These are phyloP conservation scores for Sterna hirundo DNA, from an alignment of 2,113 vertebrate genomes.

Conservation along the genomic window DNA sequence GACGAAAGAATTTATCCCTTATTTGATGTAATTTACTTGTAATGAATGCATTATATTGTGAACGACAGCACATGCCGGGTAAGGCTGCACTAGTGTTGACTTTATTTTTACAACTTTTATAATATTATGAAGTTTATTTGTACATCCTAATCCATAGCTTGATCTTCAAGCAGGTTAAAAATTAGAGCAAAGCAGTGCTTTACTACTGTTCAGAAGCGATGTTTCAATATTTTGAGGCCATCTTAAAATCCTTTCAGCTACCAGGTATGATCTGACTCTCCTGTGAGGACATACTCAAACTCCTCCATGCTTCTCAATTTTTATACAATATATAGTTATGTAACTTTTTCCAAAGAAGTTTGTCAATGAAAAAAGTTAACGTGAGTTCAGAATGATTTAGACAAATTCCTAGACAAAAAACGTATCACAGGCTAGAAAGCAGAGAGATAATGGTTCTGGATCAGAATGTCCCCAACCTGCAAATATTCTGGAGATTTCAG, in stretches of 20 bases:
- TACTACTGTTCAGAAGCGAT: not conserved
- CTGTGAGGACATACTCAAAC: not conserved
- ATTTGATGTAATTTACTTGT: not conserved
- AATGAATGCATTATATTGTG: not conserved
- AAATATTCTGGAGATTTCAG: not conserved
- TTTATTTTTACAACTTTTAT: not conserved
- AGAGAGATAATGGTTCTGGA: not conserved
- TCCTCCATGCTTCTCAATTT: not conserved
- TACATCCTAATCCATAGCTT: not conserved
- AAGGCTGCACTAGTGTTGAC: not conserved
- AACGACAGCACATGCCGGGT: rapidly evolving
- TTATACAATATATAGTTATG: not conserved
- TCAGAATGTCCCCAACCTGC: not conserved
- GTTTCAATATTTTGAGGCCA: not conserved
- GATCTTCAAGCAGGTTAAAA: not conserved
- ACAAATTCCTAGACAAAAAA: not conserved
- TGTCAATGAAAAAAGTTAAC: not conserved
- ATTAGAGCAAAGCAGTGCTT: not conserved
- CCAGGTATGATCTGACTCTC: not conserved
- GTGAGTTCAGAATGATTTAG: not conserved
- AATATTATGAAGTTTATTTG: not conserved
- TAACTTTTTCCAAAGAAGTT: not conserved
- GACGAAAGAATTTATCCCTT: not conserved
- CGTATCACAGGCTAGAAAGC: not conserved
- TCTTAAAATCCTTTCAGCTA: not conserved